Conservation (phyloP, 37 sponge, comb jelly and placozoan species). For the Ianthella basta region DNA sequence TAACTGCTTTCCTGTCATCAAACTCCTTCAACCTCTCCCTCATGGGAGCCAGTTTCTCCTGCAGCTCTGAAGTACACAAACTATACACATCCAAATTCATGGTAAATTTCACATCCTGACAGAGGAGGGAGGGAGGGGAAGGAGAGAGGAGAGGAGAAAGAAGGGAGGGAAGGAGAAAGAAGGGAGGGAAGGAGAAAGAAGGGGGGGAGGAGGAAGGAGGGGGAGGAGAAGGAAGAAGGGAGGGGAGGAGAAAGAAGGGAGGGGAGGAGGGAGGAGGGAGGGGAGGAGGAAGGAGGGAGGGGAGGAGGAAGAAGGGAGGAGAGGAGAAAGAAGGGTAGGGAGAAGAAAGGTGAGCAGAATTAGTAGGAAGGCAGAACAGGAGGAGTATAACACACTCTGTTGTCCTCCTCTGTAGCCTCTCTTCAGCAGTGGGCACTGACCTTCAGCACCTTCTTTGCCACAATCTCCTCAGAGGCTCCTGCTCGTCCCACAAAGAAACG, state of each 20-base stretch:
- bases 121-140: neutral
- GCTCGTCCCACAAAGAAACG: conserved; percentile 90
- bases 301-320: too few relatives aligned
- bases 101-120: conserved; percentile 89
- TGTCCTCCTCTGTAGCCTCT: neutral
- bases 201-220: too few relatives aligned
- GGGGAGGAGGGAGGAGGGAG: conserved; percentile 1
- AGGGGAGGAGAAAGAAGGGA: too few relatives aligned
- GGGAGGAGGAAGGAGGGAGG: too few relatives aligned
- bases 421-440: conserved; percentile 7
- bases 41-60: conserved; percentile 74
- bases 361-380: too few relatives aligned
- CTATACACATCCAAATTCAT: conserved; percentile 86
- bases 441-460: conserved; percentile 82
- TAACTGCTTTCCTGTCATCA: conserved; percentile 83
- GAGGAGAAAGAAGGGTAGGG: too few relatives aligned
- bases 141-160: neutral
- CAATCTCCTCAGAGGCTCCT: conserved; percentile 64
- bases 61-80: conserved; percentile 89
- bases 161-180: neutral
- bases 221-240: too few relatives aligned
- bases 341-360: too few relatives aligned
- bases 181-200: too few relatives aligned
- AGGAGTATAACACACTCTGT: too few relatives aligned
- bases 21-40: conserved; percentile 74